Evolutionary conservation across 2,113 vertebrate genomes (phyloP).

Genomic region (Struthidea cinerea): DNA sequence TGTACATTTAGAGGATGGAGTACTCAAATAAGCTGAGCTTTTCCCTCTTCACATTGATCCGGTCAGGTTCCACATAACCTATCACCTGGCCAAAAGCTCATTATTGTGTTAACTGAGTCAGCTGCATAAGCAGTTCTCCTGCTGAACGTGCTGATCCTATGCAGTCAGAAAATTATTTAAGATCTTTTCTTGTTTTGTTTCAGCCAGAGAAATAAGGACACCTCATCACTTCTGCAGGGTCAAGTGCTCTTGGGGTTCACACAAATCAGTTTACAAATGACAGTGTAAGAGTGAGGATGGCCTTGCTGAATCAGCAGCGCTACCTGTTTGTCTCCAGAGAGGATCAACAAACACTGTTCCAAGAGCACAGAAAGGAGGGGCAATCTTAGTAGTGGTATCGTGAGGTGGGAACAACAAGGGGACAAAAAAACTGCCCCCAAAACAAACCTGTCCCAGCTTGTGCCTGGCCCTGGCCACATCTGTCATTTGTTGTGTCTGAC

Average conservation of each 20-base stretch:
- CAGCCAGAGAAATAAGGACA: not conserved
- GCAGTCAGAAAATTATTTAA: not conserved
- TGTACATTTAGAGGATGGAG: not conserved
- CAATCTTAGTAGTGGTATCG: not conserved
- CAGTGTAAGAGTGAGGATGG: not conserved
- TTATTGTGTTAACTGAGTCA: not conserved
- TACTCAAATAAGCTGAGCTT: not conserved
- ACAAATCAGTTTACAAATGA: not conserved
- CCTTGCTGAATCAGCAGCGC: not conserved
- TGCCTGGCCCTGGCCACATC: not conserved
- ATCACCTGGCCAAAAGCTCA: not conserved
- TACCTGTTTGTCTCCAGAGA: not conserved
- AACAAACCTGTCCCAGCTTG: not conserved
- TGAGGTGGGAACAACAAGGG: not conserved
- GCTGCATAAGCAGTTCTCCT: constrained; percentile 1
- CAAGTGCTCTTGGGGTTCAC: not conserved
- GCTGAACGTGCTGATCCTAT: not conserved
- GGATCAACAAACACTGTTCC: not conserved
- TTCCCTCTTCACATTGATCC: not conserved
- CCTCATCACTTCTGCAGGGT: not conserved
- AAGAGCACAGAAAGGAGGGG: not conserved
- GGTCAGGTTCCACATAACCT: not conserved
- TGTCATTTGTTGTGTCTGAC: not conserved
- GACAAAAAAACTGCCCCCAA: not conserved
- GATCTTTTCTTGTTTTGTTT: not conserved